Percentiles rank a stretch among this genome's conserved stretches.
Evolutionary conservation across 2,113 vertebrate species (phyloP).

Genomic region (Boulengeromyrus knoepffleri): DNA sequence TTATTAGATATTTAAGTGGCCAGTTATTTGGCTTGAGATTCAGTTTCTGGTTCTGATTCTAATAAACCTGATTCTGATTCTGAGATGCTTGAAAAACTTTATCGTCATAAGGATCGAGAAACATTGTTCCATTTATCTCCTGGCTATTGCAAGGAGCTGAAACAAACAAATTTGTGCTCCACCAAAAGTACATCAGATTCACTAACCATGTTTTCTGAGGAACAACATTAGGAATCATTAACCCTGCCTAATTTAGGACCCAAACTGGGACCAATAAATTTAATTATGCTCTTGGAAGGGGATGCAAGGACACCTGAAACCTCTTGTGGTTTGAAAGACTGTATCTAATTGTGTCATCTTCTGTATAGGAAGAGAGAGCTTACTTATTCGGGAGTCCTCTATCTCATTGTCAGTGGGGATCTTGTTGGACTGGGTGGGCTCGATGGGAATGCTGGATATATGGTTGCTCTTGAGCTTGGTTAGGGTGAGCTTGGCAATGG

Average conservation of each 20-base stretch:
- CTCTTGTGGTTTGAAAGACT: not conserved
- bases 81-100: not conserved
- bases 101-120: not conserved
- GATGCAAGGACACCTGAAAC: not conserved
- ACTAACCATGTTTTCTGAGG: not conserved
- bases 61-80: too few species aligned
- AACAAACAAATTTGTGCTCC: not conserved
- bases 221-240: not conserved
- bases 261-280: not conserved
- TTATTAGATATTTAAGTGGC: not conserved
- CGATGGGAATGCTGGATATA: constrained; percentile 61
- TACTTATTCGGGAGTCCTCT: constrained; percentile 72
- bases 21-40: not conserved
- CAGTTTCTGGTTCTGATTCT: too few species aligned
- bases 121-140: not conserved
- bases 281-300: not conserved
- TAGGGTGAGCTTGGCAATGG: constrained; percentile 80
- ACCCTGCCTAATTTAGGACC: not conserved
- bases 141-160: not conserved
- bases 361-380: constrained; percentile 26
- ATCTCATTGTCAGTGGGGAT: constrained; percentile 76
- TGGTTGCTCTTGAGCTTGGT: constrained; percentile 74
- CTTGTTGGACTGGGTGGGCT: constrained; percentile 62
- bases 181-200: not conserved
- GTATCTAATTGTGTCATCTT: not conserved